Conservation (phyloP, 2,888 invertebrate genomes). For the Sarcophaga subvicina region DNA sequence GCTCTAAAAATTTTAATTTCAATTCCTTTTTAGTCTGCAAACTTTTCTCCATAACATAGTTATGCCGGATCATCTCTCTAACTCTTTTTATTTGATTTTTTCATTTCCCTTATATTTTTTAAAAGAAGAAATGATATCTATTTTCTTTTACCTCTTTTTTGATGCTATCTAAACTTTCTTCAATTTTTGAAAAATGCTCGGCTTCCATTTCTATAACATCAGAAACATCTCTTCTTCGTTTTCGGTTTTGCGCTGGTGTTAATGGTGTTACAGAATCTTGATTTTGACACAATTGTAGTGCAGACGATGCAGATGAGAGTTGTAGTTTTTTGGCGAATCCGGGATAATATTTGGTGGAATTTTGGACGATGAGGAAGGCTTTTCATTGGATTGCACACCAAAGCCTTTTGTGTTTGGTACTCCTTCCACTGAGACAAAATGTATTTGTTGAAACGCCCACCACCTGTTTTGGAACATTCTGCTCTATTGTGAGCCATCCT, state of each 20-base stretch:
- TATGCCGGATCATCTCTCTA: no score
- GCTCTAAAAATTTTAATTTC: no score
- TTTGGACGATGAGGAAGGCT: background rate
- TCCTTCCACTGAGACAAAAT: constrained; percentile 17
- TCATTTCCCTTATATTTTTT: no score
- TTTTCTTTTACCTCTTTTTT: background rate
- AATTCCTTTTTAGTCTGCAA: no score
- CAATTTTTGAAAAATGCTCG: background rate
- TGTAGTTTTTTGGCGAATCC: no score
- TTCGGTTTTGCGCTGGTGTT: background rate
- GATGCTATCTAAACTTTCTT: background rate
- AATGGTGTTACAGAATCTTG: background rate
- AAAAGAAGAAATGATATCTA: no score
- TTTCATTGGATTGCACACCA: constrained; percentile 21
- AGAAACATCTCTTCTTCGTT: constrained; percentile 1
- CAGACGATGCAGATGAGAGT: no score
- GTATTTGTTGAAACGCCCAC: constrained; percentile 28
- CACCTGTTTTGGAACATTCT: constrained; percentile 13
- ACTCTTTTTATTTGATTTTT: no score
- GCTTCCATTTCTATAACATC: constrained; percentile 14
- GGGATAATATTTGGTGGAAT: background rate
- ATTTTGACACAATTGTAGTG: no score
- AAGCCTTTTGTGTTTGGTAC: constrained; percentile 2
- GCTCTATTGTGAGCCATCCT: no score
- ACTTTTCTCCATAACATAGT: no score